Conservation (phyloP, 2,797 vertebrate genomes). For the Tympanoctomys barrerae region DNA sequence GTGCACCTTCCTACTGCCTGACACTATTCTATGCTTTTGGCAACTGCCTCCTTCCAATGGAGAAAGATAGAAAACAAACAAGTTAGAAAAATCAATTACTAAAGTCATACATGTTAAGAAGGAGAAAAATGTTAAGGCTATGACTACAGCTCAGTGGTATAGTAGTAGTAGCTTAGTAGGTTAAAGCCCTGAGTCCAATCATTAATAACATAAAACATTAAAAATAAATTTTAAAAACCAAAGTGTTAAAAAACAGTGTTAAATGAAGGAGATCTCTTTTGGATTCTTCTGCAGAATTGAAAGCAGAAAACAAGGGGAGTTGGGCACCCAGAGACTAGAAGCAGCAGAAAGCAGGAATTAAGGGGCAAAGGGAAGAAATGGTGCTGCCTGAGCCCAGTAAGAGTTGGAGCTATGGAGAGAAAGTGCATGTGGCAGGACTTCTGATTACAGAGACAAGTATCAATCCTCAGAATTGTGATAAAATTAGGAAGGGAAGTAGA, state of each 20-base stretch:
- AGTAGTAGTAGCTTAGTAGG: not conserved
- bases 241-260: slow-evolving; percentile 38
- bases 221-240: not conserved
- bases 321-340: not conserved
- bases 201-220: not conserved
- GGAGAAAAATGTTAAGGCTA: not conserved
- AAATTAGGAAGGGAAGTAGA: not conserved
- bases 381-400: rapidly evolving
- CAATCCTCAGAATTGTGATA: not conserved
- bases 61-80: not conserved
- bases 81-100: slow-evolving; percentile 30
- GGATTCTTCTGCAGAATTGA: not conserved
- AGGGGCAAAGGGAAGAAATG: not conserved
- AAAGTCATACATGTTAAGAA: not conserved
- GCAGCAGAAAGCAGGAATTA: not conserved
- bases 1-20: not conserved
- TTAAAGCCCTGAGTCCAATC: not conserved
- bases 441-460: rapidly evolving
- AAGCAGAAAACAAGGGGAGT: not conserved
- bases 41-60: not conserved
- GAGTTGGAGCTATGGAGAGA: not conserved
- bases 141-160: not conserved
- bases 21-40: not conserved
- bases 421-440: not conserved
- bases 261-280: not conserved